Evolutionary conservation across 2,113 vertebrate genomes (phyloP).

Genomic region (Scortum barcoo): DNA sequence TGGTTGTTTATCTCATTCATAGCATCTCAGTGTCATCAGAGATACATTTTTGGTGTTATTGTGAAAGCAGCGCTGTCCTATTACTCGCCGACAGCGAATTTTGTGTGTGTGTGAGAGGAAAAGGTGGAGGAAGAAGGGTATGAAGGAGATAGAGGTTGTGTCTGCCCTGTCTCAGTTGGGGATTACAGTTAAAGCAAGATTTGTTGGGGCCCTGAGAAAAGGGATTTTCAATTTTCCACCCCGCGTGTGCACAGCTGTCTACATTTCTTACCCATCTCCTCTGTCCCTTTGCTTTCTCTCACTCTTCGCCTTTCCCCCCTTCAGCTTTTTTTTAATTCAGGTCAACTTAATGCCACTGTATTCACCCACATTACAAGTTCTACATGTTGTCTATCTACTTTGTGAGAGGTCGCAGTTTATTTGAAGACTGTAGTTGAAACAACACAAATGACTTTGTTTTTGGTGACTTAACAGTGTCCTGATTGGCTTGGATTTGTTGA

Average conservation of each 20-base stretch:
- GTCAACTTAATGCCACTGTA: neutral
- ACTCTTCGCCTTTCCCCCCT: neutral
- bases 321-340: neutral
- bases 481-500: neutral
- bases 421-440: constrained; percentile 43
- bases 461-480: neutral
- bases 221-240: constrained; percentile 76
- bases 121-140: neutral
- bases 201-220: constrained; percentile 69
- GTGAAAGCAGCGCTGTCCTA: neutral
- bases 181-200: constrained; percentile 69
- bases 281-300: constrained; percentile 10
- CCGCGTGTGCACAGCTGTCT: constrained; percentile 66
- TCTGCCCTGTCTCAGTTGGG: constrained; percentile 64
- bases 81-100: constrained; percentile 3
- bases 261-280: constrained; percentile 39
- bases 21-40: neutral
- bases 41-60: constrained; percentile 10
- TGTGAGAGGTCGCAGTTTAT: constrained; percentile 27
- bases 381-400: constrained; percentile 3
- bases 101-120: constrained; percentile 23
- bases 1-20: constrained; percentile 15
- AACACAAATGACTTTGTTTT: constrained; percentile 33
- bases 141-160: constrained; percentile 26
- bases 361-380: constrained; percentile 1